Base-by-base conservation (phyloP, 2,113 vertebrate genomes). In the Rhodinocichla rosea region DNA sequence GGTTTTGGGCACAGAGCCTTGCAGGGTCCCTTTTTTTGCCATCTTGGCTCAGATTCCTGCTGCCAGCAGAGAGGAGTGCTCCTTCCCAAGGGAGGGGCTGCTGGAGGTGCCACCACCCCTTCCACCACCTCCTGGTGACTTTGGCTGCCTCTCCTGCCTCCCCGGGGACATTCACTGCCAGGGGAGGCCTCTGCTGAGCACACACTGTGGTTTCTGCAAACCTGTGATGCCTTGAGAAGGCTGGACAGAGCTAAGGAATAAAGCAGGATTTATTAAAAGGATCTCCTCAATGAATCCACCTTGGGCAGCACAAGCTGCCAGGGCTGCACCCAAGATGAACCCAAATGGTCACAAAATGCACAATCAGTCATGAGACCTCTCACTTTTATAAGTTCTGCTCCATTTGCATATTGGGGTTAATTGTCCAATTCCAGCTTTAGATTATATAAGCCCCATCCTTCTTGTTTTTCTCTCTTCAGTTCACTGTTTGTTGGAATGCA, bases 311-410 rank as follows among this genome's bases (percentile, higher is more conserved):
- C 57, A 26, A 26, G 57, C 22, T 24, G n/a, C 56, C 56, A 59
- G n/a, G n/a, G 22, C n/a, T 59, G 23, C n/a, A 59, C n/a, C n/a
- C n/a, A 59, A 16, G 9, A 3, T 37, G 57, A 26, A 37, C 23
- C n/a, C 16, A 59, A 59, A 35, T 26, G n/a, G 23, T 3, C 56
- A 7, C n/a, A 59, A 59, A 59, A 59, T 37, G n/a, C 4, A 35
- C 4, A 16, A 35, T 2, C 15, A 8, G n/a, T 16, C n/a, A 16
- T 1, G 2, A 1, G 14, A 15, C 2, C 23, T 59, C 56, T 26
- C n/a, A 26, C 23, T 60, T 37, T 37, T 11, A 6, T 60, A 2
- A 60, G 2, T 37, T 37, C 11, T 37, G 57, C 7, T 18, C 11
- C 24, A 37, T 37, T 27, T 37, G 5, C 35, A 37, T 12, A 6